Conservation (phyloP, 2,797 vertebrate species). For the Xenentodon cancila region DNA sequence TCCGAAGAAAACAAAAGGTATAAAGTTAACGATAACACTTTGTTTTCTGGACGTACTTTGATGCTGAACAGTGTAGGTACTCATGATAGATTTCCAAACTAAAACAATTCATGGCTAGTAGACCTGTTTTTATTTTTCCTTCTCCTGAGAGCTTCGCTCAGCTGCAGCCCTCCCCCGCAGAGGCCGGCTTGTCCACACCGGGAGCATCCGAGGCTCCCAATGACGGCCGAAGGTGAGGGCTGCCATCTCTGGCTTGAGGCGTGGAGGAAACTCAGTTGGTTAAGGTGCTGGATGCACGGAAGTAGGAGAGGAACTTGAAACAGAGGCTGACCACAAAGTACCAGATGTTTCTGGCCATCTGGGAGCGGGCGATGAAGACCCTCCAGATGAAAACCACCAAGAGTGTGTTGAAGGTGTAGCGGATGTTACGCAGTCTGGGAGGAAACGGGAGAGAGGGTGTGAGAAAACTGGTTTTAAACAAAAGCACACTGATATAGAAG, state of each 20-base stretch:
- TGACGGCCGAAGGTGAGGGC: slow-evolving; percentile 34
- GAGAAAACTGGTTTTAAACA: neutral
- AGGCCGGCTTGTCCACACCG: slow-evolving; percentile 39
- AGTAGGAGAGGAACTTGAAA: slow-evolving; percentile 96
- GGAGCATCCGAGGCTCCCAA: slow-evolving; percentile 32
- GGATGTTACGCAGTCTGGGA: slow-evolving; percentile 91
- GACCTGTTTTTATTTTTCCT: slow-evolving; percentile 30
- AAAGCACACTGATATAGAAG: neutral
- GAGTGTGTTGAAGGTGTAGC: slow-evolving; percentile 92
- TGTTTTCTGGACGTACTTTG: slow-evolving; percentile 35
- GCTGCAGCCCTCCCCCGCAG: slow-evolving; percentile 27
- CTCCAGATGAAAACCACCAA: slow-evolving; percentile 93
- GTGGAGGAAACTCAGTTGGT: slow-evolving; percentile 67
- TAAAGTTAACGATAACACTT: slow-evolving; percentile 59
- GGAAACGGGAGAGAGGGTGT: neutral
- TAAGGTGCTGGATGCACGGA: slow-evolving; percentile 89
- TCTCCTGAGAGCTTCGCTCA: slow-evolving; percentile 33
- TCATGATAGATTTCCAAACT: slow-evolving; percentile 50
- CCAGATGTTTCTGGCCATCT: slow-evolving; percentile 96
- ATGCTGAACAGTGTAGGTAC: slow-evolving; percentile 43
- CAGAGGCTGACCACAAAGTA: slow-evolving; percentile 96
- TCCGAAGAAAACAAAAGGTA: slow-evolving; percentile 62
- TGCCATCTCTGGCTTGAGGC: slow-evolving; percentile 27
- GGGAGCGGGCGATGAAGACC: slow-evolving; percentile 93
- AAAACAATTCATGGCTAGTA: slow-evolving; percentile 63